These are phyloP conservation scores for Drosophila buzzatii DNA, from an alignment of 2,888 invertebrate genomes.

Conservation along the genomic window DNA sequence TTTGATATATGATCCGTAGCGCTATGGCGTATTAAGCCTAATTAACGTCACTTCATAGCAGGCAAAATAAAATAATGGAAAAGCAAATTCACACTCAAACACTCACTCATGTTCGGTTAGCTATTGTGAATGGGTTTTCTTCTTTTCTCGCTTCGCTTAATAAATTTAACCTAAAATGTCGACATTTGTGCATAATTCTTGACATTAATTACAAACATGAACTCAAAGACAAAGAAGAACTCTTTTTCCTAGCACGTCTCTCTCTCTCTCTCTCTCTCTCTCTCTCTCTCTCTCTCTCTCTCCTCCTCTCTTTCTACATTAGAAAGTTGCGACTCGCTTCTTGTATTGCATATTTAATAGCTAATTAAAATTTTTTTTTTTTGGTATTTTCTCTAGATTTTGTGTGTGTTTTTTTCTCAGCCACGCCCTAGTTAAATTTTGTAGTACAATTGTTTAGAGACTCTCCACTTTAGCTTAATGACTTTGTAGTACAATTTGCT, in stretches of 20 bases:
- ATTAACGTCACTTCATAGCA: slow-evolving; percentile 40
- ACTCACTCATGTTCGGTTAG: background rate
- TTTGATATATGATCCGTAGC: slow-evolving; percentile 42
- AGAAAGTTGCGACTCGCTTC: slow-evolving; percentile 19
- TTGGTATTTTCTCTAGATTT: background rate
- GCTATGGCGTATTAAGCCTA: slow-evolving; percentile 22
- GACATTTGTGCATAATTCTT: slow-evolving; percentile 26
- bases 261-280: background rate
- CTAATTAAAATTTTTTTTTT: slow-evolving; percentile 54
- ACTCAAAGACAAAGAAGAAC: slow-evolving; percentile 14
- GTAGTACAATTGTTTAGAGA: background rate
- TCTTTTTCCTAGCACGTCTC: background rate
- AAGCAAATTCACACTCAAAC: background rate
- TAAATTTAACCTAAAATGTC: slow-evolving; percentile 69
- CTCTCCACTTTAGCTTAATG: background rate
- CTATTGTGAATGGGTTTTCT: slow-evolving; percentile 3
- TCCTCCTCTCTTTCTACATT: background rate
- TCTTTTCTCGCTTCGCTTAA: slow-evolving; percentile 30
- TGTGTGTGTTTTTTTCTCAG: slow-evolving; percentile 16
- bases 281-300: background rate
- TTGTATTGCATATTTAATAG: slow-evolving; percentile 55
- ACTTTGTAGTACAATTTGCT: background rate
- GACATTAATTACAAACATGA: slow-evolving; percentile 53
- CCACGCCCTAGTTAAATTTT: slow-evolving; percentile 61
- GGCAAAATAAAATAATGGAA: background rate